Evolutionary conservation across 2,113 vertebrate genomes (phyloP), one percentile per base, ranked within the genome.

Genomic region (Leptobrachium ailaonicum): DNA sequence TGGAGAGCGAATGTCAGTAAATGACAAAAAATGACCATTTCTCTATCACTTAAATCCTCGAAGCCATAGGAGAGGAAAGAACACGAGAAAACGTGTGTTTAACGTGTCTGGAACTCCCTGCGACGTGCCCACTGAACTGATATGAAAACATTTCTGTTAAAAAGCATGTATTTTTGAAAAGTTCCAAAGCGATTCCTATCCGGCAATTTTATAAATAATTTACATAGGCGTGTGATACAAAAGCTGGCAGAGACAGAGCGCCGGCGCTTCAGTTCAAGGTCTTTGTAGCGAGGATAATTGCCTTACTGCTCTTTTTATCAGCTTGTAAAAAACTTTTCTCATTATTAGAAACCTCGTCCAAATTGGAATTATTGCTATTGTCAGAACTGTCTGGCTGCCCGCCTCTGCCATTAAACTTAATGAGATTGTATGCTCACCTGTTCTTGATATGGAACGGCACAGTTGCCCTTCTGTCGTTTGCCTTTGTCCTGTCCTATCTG

Each of bases 281-380:
- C 44, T 63, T 64, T 72, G 20, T 42, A 8, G 4, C 41, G 12
- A 56, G 58, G 44, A 71, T 79, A 71, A 79, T 72, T 79, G 77
- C 32, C 68, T 63, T 40, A 8, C 56, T 47, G 43, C 42, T 56
- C 58, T 71, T 47, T 71, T 64, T 71, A 72, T 71, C 43, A 64
- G 32, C 43, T 4, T 56, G 10, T 41, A 77, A 60, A 44, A 70
- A 60, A 71, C 67, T 72, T 69, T 79, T 72, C 68, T 71, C 56
- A 72, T 71, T 72, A 71, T 72, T 72, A 41, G 44, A 53, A 79
- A 79, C 58, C 62, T 79, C 70, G 66, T 72, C 71, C 54, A 73
- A 79, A 79, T 54, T 62, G 70, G 45, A 79, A 71, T 71, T 71
- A 79, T 79, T 79, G 69, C 76, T 71, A 79, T 64, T 79, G 68